Conservation (phyloP, 2,797 vertebrate species). For the Neosilurus mollespiculum region DNA sequence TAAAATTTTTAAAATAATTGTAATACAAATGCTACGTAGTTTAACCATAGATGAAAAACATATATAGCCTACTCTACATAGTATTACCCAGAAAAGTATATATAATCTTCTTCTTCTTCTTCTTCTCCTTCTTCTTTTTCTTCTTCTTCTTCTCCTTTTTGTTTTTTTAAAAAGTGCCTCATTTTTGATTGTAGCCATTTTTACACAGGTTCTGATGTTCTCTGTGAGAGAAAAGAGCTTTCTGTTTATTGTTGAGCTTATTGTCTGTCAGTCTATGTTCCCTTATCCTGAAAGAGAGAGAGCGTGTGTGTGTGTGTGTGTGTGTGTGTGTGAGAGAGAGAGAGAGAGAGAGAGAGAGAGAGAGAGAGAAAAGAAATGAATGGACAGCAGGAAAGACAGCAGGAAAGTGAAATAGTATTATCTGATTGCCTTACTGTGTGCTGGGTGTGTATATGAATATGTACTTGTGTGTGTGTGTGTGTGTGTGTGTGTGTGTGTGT, state of each 20-base stretch:
- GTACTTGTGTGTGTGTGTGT: background rate
- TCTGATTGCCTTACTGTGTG: conserved; percentile 77
- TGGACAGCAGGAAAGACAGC: conserved; percentile 5
- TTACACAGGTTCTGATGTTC: conserved; percentile 75
- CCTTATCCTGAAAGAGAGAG: conserved; percentile 49
- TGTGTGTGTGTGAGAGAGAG: conserved; percentile 1
- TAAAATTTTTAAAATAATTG: conserved; percentile 52
- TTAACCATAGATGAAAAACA: conserved; percentile 69
- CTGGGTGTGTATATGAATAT: conserved; percentile 34
- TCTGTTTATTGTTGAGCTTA: conserved; percentile 46
- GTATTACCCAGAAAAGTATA: conserved; percentile 73
- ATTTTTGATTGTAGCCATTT: conserved; percentile 86
- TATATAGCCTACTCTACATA: conserved; percentile 73
- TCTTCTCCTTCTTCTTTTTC: too few relatives aligned
- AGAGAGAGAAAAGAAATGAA: conserved; percentile 40
- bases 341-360: conserved; percentile 1
- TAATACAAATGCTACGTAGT: conserved; percentile 71
- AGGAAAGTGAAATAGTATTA: conserved; percentile 52
- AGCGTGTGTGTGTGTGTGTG: background rate
- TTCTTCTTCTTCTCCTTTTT: too few relatives aligned
- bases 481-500: conserved; percentile 2
- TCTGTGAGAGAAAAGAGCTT: conserved; percentile 64
- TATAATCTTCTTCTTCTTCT: conserved; percentile 60
- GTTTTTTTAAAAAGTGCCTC: conserved; percentile 75
- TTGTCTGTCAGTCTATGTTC: conserved; percentile 57